Evolutionary conservation across 2,113 vertebrate genomes (phyloP), one percentile per base, ranked within the genome.

Genomic region (Sylvilagus bachmani): DNA sequence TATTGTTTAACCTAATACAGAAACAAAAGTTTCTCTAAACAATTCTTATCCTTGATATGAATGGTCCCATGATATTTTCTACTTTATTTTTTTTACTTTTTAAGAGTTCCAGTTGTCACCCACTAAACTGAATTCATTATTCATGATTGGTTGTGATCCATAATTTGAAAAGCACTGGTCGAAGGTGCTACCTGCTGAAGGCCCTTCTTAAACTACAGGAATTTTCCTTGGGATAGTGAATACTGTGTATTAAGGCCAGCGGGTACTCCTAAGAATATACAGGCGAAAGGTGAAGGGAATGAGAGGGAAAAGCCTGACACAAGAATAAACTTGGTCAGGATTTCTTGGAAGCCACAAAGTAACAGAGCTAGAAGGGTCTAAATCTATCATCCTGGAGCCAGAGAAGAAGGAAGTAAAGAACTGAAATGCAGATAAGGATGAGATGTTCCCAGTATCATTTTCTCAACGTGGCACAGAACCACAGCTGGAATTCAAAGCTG

Each of bases 21-120:
- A 86, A 75, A 73, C 12, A 61, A 66, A 82, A 69, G 29, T 81
- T 82, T 85, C 44, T 66, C 27, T 84, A 85, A 88, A 88, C 0
- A 80, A 44, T 70, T 33, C 36, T 73, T 66, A 51, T 10, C 19
- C 3, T 69, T 85, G 61, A 21, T 73, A 71, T 78, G 14, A 77
- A 4, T 13, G 91, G 81, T 64, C 61, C 22, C 64, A 14, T 58
- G 44, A 71, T 91, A 53, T 70, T 81, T 84, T 79, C 29, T 78
- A 71, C 81, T 89, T 91, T 49, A 80, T 67, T 96, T 10, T 79
- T 79, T 69, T 89, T 19, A 83, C 62, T 64, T 93, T 95, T 49
- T 69, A 66, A 70, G 83, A 91, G 38, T 89, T 11, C 31, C 27
- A 55, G n/a, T 83, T 93, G 29, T 88, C 93, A 79, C 6, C 33